Evolutionary conservation across 2,797 vertebrate species (phyloP), one percentile per base, ranked within the genome.

Genomic region (Hapalemur alaotrensis): DNA sequence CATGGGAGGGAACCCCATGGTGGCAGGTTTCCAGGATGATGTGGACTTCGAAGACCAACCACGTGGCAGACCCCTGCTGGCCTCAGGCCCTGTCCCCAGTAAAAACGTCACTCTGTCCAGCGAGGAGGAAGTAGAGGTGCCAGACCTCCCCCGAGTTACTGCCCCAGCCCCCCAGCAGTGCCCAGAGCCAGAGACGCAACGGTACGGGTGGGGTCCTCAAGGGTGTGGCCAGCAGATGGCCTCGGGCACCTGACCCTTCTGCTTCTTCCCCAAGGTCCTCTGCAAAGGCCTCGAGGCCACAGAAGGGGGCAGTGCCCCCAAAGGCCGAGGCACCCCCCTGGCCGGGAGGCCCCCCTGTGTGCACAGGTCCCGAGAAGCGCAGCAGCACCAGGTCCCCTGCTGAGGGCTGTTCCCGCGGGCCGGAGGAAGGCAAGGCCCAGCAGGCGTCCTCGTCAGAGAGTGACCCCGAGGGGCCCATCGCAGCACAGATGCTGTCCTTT

Each of bases 401-500:
- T 0, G 95, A 97, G 93, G 89, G 93, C 84, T 97, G 96, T n/a
- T 28, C 93, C 41, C 41, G 43, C 5, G 96, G 93, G 70, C 96
- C 82, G 15, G 97, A 96, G 75, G 86, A 93, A 15, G 25, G 98
- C 94, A 97, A 98, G 97, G 98, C 98, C 94, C 94, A 98, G 93
- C 86, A 86, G 32, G 59, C 93, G 0, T 98, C 98, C n/a, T 99
- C 97, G 14, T 99, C 99, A 0, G 99, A 99, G 54, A 99, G 99
- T 0, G 99, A 99, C 93, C 98, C 97, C 0, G 99, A 99, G 91
- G 99, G 99, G 20, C 99, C 99, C 0, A 98, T 99, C 1, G 99
- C 99, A 20, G 99, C 99, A 46, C 99, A 99, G 98, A 99, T 99
- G 99, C 99, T 99, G 59, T 99, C 99, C 0, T 99, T 99, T 7